A percentile compares a stretch with the other conserved stretches of the same genome.
These are phyloP conservation scores for Atherinosoma microstoma DNA, from an alignment of 2,797 vertebrate genomes.

Conservation along the genomic window DNA sequence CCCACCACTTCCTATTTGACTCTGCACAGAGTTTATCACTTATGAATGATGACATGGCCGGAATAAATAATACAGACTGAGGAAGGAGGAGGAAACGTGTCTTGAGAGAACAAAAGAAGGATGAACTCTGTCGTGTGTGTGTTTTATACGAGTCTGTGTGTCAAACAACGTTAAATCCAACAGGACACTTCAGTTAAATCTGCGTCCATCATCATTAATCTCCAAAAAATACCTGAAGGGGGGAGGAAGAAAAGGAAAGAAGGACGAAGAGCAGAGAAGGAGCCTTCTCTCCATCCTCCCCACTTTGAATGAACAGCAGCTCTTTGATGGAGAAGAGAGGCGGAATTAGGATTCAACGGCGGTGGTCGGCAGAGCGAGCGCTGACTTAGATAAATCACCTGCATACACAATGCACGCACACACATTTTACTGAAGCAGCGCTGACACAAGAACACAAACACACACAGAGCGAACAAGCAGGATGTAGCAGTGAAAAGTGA, in stretches of 20 bases:
- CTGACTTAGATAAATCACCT: slow-evolving; percentile 80
- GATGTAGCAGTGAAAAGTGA: slow-evolving; percentile 57
- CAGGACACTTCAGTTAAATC: slow-evolving; percentile 45
- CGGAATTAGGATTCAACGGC: slow-evolving; percentile 82
- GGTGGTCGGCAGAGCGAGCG: slow-evolving; percentile 61
- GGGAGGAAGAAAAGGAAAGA: background rate
- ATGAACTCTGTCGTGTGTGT: slow-evolving; percentile 2
- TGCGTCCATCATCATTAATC: slow-evolving; percentile 41
- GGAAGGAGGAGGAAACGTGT: slow-evolving; percentile 8
- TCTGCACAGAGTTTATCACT: slow-evolving; percentile 58
- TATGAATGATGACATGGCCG: slow-evolving; percentile 63
- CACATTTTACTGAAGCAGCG: slow-evolving; percentile 41
- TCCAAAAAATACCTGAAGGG: slow-evolving; percentile 41
- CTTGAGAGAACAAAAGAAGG: slow-evolving; percentile 10
- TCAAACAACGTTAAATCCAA: slow-evolving; percentile 44
- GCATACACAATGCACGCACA: slow-evolving; percentile 61
- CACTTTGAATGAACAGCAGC: slow-evolving; percentile 78
- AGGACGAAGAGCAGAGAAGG: slow-evolving; percentile 1
- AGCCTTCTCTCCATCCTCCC: slow-evolving; percentile 17
- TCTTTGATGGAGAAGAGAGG: slow-evolving; percentile 68
- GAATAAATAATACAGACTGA: slow-evolving; percentile 65
- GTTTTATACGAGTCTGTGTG: slow-evolving; percentile 11
- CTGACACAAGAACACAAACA: slow-evolving; percentile 45
- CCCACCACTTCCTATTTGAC: slow-evolving; percentile 39
- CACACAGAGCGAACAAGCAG: slow-evolving; percentile 31